These are phyloP conservation scores for Hippoglossus stenolepis DNA, from an alignment of 2,113 vertebrate genomes.

Conservation along the genomic window DNA sequence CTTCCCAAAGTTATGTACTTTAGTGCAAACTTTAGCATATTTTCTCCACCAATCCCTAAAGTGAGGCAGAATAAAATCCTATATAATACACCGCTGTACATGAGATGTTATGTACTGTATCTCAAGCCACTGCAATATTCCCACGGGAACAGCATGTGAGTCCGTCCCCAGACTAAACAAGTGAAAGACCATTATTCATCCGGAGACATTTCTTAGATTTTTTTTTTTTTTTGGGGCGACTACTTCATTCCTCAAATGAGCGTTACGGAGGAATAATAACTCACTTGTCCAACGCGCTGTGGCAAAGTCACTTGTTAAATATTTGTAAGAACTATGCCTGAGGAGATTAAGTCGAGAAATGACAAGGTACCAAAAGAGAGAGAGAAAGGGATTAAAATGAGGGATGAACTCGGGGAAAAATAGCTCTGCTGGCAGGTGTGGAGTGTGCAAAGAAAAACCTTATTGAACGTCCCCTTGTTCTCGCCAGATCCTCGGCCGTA, in stretches of 20 bases:
- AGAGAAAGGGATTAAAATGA: slow-evolving; percentile 32
- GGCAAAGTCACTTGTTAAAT: slow-evolving; percentile 22
- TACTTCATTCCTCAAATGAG: slow-evolving; percentile 25
- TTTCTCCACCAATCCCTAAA: neutral
- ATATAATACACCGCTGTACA: neutral
- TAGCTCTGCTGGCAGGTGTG: slow-evolving; percentile 20
- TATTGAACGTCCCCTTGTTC: slow-evolving; percentile 10
- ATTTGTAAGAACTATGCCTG: slow-evolving; percentile 18
- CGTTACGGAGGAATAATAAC: slow-evolving; percentile 4
- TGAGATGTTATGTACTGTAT: slow-evolving; percentile 7
- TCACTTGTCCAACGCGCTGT: slow-evolving; percentile 9
- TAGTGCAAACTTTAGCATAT: neutral
- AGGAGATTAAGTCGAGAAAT: slow-evolving; percentile 38
- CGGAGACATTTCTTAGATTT: slow-evolving; percentile 12
- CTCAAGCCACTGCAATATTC: slow-evolving; percentile 12
- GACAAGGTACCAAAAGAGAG: slow-evolving; percentile 17
- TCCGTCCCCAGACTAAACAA: slow-evolving; percentile 43
- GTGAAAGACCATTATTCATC: slow-evolving; percentile 29
- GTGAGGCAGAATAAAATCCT: neutral
- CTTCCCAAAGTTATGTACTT: neutral
- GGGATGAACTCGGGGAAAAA: slow-evolving; percentile 8
- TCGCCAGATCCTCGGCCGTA: slow-evolving; percentile 11
- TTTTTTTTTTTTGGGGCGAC: neutral
- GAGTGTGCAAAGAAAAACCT: slow-evolving; percentile 17
- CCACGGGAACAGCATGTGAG: slow-evolving; percentile 24